A percentile compares a stretch with the other conserved stretches of the same genome.
Evolutionary conservation across 2,888 invertebrate species (phyloP).

Genomic region (Taenaris catops): DNA sequence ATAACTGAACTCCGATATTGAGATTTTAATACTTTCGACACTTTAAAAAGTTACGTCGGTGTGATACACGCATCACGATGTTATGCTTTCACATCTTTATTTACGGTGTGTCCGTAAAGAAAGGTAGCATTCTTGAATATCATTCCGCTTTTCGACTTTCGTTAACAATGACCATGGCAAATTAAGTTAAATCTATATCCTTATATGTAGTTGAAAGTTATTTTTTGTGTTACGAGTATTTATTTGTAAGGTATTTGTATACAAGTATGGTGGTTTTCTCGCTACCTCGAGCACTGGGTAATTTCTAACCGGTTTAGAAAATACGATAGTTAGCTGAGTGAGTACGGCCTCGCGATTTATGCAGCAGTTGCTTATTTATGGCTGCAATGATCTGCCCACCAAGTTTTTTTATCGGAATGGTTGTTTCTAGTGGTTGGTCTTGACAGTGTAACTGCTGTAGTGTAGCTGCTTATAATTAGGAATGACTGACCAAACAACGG

Average conservation of each 20-base stretch:
- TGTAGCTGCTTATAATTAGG: too few species aligned
- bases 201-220: slow-evolving; percentile 38
- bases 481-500: too few species aligned
- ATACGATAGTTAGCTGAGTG: slow-evolving; percentile 53
- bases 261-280: slow-evolving; percentile 68
- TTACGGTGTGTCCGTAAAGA: slow-evolving; percentile 11
- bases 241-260: slow-evolving; percentile 45
- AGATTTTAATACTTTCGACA: slow-evolving; percentile 2
- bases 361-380: slow-evolving; percentile 8
- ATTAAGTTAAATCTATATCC: slow-evolving; percentile 15
- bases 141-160: slow-evolving; percentile 17
- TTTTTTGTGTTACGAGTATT: slow-evolving; percentile 35
- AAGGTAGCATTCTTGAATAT: slow-evolving; percentile 14
- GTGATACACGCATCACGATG: slow-evolving; percentile 11
- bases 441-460: too few species aligned
- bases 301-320: slow-evolving; percentile 80
- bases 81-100: slow-evolving; percentile 21
- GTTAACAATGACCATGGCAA: slow-evolving; percentile 18
- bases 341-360: slow-evolving; percentile 39
- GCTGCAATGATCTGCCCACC: too few species aligned
- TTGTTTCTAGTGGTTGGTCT: too few species aligned
- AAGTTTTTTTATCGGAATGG: too few species aligned
- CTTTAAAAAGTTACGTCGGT: slow-evolving; percentile 6
- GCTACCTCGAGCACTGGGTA: slow-evolving; percentile 76
- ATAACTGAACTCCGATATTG: too few species aligned